A percentile compares a stretch with the other conserved stretches of the same genome.
Evolutionary conservation across 2,113 vertebrate species (phyloP).

Genomic region (Nannobrachium achirus): DNA sequence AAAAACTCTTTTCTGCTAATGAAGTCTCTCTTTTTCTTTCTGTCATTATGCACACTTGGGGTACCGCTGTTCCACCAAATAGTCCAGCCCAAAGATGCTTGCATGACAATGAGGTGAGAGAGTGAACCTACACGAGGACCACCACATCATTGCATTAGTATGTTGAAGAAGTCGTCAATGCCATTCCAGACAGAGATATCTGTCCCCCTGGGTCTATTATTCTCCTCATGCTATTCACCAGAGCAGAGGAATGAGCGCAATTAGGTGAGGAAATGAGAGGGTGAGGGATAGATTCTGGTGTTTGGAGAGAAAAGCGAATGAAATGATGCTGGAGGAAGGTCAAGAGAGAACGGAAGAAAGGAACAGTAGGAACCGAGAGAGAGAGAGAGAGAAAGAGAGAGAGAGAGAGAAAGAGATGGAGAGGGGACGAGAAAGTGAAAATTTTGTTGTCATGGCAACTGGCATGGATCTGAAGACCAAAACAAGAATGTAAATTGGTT

Average conservation of each 20-base stretch:
- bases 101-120: slow-evolving; percentile 1
- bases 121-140: slow-evolving; percentile 33
- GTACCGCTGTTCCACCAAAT: slow-evolving; percentile 16
- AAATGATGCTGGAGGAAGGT: slow-evolving; percentile 66
- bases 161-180: slow-evolving; percentile 41
- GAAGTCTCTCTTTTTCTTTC: slow-evolving; percentile 32
- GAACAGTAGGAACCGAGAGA: slow-evolving; percentile 55
- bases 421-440: slow-evolving; percentile 82
- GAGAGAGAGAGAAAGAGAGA: slow-evolving; percentile 31
- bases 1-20: slow-evolving; percentile 8
- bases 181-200: slow-evolving; percentile 17
- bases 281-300: slow-evolving; percentile 45
- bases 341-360: slow-evolving; percentile 65
- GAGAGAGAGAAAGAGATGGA: slow-evolving; percentile 33
- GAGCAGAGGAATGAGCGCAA: slow-evolving; percentile 57
- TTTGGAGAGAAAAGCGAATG: slow-evolving; percentile 61
- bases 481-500: slow-evolving; percentile 88
- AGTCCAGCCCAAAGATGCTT: slow-evolving; percentile 17
- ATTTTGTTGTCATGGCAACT: slow-evolving; percentile 95
- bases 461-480: slow-evolving; percentile 85
- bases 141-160: slow-evolving; percentile 33
- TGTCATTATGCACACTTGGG: slow-evolving; percentile 7
- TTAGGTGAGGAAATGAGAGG: slow-evolving; percentile 65
- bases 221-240: slow-evolving; percentile 40
- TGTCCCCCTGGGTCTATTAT: slow-evolving; percentile 45